Percentiles rank a stretch among this genome's conserved stretches.
Conservation (phyloP, 2,797 vertebrate species). For the Phrynocephalus forsythii region DNA sequence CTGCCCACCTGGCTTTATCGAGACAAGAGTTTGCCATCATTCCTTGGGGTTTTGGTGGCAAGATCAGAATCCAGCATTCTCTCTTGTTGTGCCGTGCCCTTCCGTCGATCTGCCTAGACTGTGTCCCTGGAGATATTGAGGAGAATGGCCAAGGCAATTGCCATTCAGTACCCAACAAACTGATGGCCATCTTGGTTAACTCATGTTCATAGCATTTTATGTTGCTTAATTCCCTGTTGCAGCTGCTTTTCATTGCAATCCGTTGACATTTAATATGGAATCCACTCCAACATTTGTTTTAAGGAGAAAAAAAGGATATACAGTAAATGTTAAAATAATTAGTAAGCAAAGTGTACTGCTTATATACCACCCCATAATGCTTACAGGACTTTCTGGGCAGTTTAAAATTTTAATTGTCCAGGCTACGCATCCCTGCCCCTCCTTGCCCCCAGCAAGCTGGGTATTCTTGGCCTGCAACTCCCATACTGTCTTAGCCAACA, state of each 20-base stretch:
- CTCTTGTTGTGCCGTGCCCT: no score
- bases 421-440: no score
- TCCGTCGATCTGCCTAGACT: not conserved
- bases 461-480: not conserved
- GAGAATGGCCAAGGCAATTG: not conserved
- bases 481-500: not conserved
- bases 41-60: not conserved
- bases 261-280: not conserved
- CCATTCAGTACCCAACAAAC: not conserved
- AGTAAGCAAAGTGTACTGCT: not conserved
- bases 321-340: not conserved
- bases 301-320: not conserved
- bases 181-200: not conserved
- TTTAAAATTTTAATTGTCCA: no score
- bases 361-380: no score
- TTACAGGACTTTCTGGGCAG: no score
- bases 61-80: not conserved
- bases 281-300: not conserved
- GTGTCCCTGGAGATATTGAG: not conserved
- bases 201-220: not conserved
- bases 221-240: not conserved
- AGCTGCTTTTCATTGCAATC: not conserved
- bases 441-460: no score
- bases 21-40: not conserved
- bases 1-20: not conserved